Evolutionary conservation across 2,888 invertebrate genomes (phyloP), one percentile per base, ranked within the genome.

Genomic region (Tuberolachnus salignus): DNA sequence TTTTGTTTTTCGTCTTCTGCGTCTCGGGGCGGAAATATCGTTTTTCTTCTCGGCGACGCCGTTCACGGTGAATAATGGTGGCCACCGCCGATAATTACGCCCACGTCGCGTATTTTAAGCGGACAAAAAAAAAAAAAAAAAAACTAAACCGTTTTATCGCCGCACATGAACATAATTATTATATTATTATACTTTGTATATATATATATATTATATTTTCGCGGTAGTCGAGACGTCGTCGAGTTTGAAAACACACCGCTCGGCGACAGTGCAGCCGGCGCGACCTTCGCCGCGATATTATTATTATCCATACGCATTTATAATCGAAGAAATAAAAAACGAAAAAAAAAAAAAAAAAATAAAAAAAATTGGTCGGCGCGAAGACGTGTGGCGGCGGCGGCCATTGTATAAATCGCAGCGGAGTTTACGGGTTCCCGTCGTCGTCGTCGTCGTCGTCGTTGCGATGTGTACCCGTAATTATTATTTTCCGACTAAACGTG

Each of bases 401-500:
- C 61, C 44, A 51, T 51, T 61, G 34, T 51, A 49, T 51, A 46
- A 57, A 71, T 59, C 59, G 23, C 70, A 57, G 44, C 23, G 57
- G 72, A 34, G 34, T 72, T 49, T 49, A 61, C 26, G 34, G 34
- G 34, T 34, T 34, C 34, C 34, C 34, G 34, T 34, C 34, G 34
- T 6, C 34, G 11, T 23, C 26, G 59, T n/a, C 16, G 23, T 1
- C 21, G 21, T 21, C 21, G 53, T 21, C 55, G 34, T 26, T n/a
- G n/a, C n/a, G 72, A 49, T 10, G 61, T 34, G 19, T 61, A 61
- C 49, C 49, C 49, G 59, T 72, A 61, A 72, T 72, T 49, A 72
- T 72, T 72, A 72, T 61, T 59, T 61, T 73, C 72, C 49, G 72
- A 61, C 61, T 51, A 51, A 73, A 73, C 61, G 51, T 61, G 61